phyloP scores from a whole-genome alignment of 1,140 invertebrate genomes.

The Papilio aristodemus region DNA sequence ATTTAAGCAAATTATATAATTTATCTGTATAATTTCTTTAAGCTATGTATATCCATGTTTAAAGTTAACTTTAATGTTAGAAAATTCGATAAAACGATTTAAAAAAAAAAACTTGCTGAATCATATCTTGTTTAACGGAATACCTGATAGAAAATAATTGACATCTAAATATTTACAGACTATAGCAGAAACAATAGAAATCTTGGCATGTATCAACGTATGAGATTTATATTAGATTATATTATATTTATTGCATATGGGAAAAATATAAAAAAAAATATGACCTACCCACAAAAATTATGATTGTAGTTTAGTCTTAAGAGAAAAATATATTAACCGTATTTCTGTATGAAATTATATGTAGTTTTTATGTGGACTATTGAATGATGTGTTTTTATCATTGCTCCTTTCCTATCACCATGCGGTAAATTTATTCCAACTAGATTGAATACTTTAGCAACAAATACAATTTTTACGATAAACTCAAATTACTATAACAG shows the following conservation, averaged over 20 bases:
- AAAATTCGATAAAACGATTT: slow-evolving; percentile 3
- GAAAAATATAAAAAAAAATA: slow-evolving; percentile 77
- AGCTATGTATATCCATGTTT: not conserved
- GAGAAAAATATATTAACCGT: slow-evolving; percentile 78
- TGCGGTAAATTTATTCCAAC: too few relatives aligned
- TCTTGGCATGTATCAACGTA: slow-evolving; percentile 54
- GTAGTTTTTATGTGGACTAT: slow-evolving; percentile 79
- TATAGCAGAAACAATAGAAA: slow-evolving; percentile 62
- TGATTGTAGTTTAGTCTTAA: slow-evolving; percentile 74
- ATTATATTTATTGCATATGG: slow-evolving; percentile 73
- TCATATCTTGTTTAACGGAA: slow-evolving; percentile 74
- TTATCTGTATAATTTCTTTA: not conserved
- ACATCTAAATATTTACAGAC: slow-evolving; percentile 71
- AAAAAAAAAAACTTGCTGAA: slow-evolving; percentile 40
- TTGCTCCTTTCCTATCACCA: too few relatives aligned
- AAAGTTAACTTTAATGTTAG: slow-evolving; percentile 13
- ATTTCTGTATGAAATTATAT: slow-evolving; percentile 81
- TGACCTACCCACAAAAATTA: slow-evolving; percentile 67
- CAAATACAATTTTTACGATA: too few relatives aligned
- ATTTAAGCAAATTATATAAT: slow-evolving; percentile 19
- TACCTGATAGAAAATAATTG: slow-evolving; percentile 69
- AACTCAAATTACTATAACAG: too few relatives aligned
- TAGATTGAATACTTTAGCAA: too few relatives aligned
- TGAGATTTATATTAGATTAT: slow-evolving; percentile 69
- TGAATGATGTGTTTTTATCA: slow-evolving; percentile 76